phyloP scores from a whole-genome alignment of 2,888 invertebrate genomes.

The Drosophila austrosaltans region DNA sequence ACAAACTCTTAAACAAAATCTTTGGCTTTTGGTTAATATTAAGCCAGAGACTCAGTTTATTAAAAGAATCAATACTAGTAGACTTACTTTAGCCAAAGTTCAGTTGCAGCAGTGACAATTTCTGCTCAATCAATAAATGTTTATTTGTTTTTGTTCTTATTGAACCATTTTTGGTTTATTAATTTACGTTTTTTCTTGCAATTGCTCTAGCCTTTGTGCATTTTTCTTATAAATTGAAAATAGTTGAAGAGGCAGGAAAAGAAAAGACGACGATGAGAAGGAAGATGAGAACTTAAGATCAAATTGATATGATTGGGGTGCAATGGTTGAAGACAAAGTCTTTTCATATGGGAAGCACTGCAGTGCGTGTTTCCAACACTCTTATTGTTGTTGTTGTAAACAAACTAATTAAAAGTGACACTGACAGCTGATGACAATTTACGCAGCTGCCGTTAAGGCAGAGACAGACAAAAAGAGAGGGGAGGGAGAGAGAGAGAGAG shows the following conservation, averaged over 20 bases:
- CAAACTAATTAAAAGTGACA: constrained; percentile 80
- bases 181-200: constrained; percentile 20
- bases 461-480: constrained; percentile 20
- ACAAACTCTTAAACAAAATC: too few relatives aligned
- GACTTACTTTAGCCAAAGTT: background rate
- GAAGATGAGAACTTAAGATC: constrained; percentile 38
- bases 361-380: constrained; percentile 53
- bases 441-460: constrained; percentile 65
- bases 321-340: constrained; percentile 22
- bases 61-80: too few relatives aligned
- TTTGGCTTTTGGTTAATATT: too few relatives aligned
- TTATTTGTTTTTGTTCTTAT: background rate
- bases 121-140: background rate
- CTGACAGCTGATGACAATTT: constrained; percentile 80
- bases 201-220: constrained; percentile 11
- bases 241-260: constrained; percentile 38
- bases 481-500: background rate
- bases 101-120: background rate
- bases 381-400: constrained; percentile 63
- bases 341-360: constrained; percentile 11
- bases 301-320: constrained; percentile 74
- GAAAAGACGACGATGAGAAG: constrained; percentile 15
- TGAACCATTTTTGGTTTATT: background rate
- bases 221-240: constrained; percentile 54
- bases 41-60: too few relatives aligned